These are phyloP conservation scores for Coccyzus lansbergi DNA, from an alignment of 2,797 vertebrate species.

Conservation along the genomic window DNA sequence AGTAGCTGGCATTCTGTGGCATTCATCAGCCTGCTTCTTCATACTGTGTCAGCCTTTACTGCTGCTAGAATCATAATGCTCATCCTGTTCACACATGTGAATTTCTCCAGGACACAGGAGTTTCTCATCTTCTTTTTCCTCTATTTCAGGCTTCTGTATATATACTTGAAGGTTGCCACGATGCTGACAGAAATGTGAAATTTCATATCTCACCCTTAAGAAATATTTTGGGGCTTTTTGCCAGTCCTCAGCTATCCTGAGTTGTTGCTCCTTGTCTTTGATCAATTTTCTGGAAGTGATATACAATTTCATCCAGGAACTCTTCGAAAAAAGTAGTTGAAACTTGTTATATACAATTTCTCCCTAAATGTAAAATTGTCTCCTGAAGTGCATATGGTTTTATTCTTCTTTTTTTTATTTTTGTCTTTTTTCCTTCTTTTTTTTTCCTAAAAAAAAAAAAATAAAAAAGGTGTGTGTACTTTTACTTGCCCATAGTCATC, in stretches of 20 bases:
- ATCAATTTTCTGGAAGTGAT: neutral
- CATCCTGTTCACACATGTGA: neutral
- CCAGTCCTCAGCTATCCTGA: neutral
- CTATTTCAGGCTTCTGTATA: neutral
- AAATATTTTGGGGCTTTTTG: neutral
- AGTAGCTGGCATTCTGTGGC: neutral
- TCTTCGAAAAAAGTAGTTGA: neutral
- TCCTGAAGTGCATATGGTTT: accelerated
- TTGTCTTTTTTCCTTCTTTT: no score
- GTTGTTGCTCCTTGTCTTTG: neutral
- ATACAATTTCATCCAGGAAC: neutral
- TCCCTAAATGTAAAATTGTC: neutral
- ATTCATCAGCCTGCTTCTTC: neutral
- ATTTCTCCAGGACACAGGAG: neutral
- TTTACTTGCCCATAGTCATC: neutral
- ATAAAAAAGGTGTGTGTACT: neutral
- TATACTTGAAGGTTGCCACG: neutral
- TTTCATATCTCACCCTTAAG: neutral
- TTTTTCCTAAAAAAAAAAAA: no score
- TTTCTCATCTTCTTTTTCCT: neutral
- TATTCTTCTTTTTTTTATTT: no score
- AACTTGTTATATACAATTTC: neutral
- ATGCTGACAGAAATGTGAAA: neutral
- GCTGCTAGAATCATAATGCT: neutral
- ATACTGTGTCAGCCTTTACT: neutral